Base-by-base conservation (phyloP, 2,797 vertebrate genomes). In the Pangasius mekongensis region DNA sequence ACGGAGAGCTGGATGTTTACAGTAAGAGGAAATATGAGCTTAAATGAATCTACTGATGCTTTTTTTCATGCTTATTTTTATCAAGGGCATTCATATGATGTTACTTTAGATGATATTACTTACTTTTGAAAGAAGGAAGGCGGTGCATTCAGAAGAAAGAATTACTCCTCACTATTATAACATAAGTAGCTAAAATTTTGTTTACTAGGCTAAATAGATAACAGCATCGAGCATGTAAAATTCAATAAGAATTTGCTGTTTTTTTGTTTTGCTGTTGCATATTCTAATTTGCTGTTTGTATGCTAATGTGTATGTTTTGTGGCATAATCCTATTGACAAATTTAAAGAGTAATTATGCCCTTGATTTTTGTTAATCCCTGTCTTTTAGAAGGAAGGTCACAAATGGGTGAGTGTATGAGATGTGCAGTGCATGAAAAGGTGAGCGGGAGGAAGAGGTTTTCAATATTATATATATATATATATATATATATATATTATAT, bases 211-310 rank as follows among this genome's bases (percentile, higher is more conserved):
- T 77, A 77, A 77, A 3, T 77, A 52, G 13, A 78, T 56, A 56
- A 56, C 69, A 49, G 43, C 24, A 6, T 14, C 4, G 0, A 52
- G 47, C 47, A 27, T 76, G 27, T 16, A 7, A 56, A 52, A 47
- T 47, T 14, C 43, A 76, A 3, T 56, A 52, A 52, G 27, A 52
- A 54, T 30, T 54, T 33, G 8, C 77, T 56, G 52, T 49, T n/a
- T 77, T 52, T 52, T 54, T 47, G 5, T 52, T 77, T 77, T 56
- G 30, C 30, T 36, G n/a, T 58, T 5, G 77, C 30, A 36, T 54
- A 56, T 80, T 80, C 27, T 56, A 30, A 33, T 58, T 36, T 80
- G 52, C 77, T 80, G 78, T 60, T 39, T 7, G 54, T 81, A 81
- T 81, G 52, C 58, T 58, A 58, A 80, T 39, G 39, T 39, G 39